Percentiles rank a stretch among this genome's conserved stretches.
Conservation (phyloP, 2,113 vertebrate species). For the Grammomys dolichurus region DNA sequence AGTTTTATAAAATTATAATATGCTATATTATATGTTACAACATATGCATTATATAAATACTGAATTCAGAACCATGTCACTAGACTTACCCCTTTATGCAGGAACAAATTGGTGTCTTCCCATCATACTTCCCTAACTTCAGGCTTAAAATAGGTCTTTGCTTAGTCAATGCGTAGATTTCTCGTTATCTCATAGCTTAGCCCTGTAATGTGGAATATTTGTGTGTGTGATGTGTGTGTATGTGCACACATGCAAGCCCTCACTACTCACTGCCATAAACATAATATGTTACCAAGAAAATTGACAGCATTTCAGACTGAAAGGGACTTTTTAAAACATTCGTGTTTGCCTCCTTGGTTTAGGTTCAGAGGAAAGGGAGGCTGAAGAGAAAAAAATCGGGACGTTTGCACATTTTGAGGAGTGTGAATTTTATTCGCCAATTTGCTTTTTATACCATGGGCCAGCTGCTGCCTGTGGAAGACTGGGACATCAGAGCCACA, state of each 20-base stretch:
- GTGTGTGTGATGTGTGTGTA: constrained; percentile 49
- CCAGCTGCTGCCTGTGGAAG: constrained; percentile 82
- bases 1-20: not conserved
- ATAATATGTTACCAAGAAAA: constrained; percentile 67
- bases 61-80: not conserved
- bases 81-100: not conserved
- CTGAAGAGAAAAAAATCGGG: constrained; percentile 31
- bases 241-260: not conserved
- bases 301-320: constrained; percentile 52
- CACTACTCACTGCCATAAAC: constrained; percentile 27
- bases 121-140: constrained; percentile 23
- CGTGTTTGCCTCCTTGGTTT: constrained; percentile 57
- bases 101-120: not conserved
- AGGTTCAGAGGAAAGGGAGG: constrained; percentile 59
- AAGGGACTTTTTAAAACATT: constrained; percentile 54
- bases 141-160: not conserved
- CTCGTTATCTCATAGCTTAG: not conserved
- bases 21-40: too few species aligned
- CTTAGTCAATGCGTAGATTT: constrained; percentile 17
- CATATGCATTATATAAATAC: not conserved
- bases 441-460: constrained; percentile 79
- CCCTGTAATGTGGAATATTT: constrained; percentile 43
- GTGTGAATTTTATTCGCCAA: constrained; percentile 81
- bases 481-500: constrained; percentile 71
- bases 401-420: constrained; percentile 66